These are phyloP conservation scores for Holothuria leucospilota DNA, from an alignment of 53 echinoderm and acorn worm species.

Conservation along the genomic window DNA sequence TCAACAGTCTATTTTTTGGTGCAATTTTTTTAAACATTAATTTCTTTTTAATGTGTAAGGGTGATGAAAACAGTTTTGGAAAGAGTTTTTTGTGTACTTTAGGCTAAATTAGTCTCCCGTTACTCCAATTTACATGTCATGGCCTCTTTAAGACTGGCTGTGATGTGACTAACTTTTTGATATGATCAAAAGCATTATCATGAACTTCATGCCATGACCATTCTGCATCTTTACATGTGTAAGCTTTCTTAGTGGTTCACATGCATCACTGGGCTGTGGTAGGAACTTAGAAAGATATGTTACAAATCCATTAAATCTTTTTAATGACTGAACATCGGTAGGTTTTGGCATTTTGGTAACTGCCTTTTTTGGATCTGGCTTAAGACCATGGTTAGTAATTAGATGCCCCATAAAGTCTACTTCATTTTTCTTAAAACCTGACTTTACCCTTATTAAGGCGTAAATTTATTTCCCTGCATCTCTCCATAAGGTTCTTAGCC, in stretches of 20 bases:
- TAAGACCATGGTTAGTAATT: conserved; percentile 4
- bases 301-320: conserved; percentile 50
- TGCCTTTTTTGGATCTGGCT: conserved; percentile 16
- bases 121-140: too few relatives aligned
- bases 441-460: conserved; percentile 14
- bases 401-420: background rate
- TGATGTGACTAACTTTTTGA: conserved; percentile 39
- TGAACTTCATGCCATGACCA: conserved; percentile 34
- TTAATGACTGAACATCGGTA: conserved; percentile 40
- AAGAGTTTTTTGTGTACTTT: too few relatives aligned
- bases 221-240: conserved; percentile 49
- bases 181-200: conserved; percentile 7
- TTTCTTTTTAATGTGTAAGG: too few relatives aligned
- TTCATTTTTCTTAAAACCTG: conserved; percentile 7
- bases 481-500: conserved; percentile 47
- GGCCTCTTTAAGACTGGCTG: conserved; percentile 19
- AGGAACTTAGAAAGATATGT: conserved; percentile 56
- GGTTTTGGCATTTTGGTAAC: conserved; percentile 59
- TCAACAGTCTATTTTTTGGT: too few relatives aligned
- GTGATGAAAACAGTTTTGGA: too few relatives aligned
- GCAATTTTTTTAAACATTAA: too few relatives aligned
- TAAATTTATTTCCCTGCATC: conserved; percentile 43
- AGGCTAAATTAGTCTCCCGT: too few relatives aligned
- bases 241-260: conserved; percentile 50
- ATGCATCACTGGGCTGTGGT: conserved; percentile 55